Conservation (phyloP, 2,888 invertebrate species). For the Choreutis nemorana region DNA sequence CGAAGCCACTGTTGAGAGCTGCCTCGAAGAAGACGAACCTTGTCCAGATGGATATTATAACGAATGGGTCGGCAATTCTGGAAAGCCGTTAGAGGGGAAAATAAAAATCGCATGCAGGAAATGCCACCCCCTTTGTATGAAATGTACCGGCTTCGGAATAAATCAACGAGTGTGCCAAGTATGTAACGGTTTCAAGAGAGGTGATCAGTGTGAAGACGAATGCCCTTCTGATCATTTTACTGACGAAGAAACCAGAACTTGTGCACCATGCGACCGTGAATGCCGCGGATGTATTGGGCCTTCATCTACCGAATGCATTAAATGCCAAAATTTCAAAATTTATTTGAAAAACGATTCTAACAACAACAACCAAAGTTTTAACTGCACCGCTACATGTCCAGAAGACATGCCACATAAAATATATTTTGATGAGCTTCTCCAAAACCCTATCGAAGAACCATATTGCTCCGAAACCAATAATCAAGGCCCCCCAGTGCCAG, state of each 20-base stretch:
- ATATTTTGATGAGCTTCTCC: constrained; percentile 71
- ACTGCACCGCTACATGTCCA: constrained; percentile 87
- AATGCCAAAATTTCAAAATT: constrained; percentile 81
- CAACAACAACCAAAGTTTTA: constrained; percentile 75
- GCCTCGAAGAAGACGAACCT: constrained; percentile 79
- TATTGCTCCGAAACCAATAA: constrained; percentile 75
- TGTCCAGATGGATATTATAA: constrained; percentile 87
- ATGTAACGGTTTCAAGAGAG: constrained; percentile 85
- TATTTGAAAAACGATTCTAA: constrained; percentile 55
- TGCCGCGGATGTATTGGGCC: constrained; percentile 88
- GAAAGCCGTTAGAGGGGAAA: constrained; percentile 83
- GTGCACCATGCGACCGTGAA: constrained; percentile 79
- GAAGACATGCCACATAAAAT: constrained; percentile 78
- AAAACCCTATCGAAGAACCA: constrained; percentile 73
- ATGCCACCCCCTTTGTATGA: constrained; percentile 89
- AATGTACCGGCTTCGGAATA: constrained; percentile 89
- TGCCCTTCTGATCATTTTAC: constrained; percentile 88
- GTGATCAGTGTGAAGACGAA: constrained; percentile 90
- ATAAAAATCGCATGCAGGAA: constrained; percentile 88
- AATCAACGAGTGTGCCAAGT: constrained; percentile 87
- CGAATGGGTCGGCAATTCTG: constrained; percentile 83
- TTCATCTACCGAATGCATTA: constrained; percentile 75
- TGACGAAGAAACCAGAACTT: constrained; percentile 74
- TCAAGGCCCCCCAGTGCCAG: constrained; percentile 34
- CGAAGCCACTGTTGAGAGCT: constrained; percentile 72